Evolutionary conservation across 2,797 vertebrate species (phyloP), one percentile per base, ranked within the genome.

Genomic region (Arrhamphus sclerolepis): DNA sequence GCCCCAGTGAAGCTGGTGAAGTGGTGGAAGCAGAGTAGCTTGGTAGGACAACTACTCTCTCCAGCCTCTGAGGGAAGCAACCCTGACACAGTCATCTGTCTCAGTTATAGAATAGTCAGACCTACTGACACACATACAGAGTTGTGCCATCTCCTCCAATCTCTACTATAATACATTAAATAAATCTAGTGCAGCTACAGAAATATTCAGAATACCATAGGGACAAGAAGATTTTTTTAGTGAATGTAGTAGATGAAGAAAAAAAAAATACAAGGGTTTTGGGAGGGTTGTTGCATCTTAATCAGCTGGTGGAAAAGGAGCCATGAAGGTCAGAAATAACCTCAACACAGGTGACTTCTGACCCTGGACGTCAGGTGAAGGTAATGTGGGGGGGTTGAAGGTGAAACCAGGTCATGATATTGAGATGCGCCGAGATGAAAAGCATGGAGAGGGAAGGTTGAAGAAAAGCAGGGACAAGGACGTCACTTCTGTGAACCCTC

Each of bases 1-100:
- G 77, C 54, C 76, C 75, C 72, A 29, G 38, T 46, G 28, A 56
- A 73, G 61, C 62, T 73, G 2, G 49, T 48, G 75, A 66, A 79
- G 69, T 66, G 74, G 66, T 73, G 62, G 57, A 47, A 80, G 69
- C 66, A 43, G 58, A 56, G 73, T 62, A 70, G 78, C 77, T 76
- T 57, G 68, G 68, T 78, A 75, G 77, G 65, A 82, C 73, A 72
- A 69, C 66, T 50, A 66, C 75, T 81, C 76, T 70, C 50, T 48
- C 20, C n/a, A n/a, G 19, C 51, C 59, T 84, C 84, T 69, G 58
- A 64, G 85, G 89, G 79, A 84, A 85, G 80, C 79, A 66, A 78
- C 76, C 85, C 63, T 71, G 71, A 84, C 85, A 85, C 72, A 81
- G 80, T 84, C 91, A 93, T 94, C 89, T 77, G 87, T 94, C 93